Base-by-base conservation (phyloP, 2,888 invertebrate genomes). In the Arrhopalites spinosus region DNA sequence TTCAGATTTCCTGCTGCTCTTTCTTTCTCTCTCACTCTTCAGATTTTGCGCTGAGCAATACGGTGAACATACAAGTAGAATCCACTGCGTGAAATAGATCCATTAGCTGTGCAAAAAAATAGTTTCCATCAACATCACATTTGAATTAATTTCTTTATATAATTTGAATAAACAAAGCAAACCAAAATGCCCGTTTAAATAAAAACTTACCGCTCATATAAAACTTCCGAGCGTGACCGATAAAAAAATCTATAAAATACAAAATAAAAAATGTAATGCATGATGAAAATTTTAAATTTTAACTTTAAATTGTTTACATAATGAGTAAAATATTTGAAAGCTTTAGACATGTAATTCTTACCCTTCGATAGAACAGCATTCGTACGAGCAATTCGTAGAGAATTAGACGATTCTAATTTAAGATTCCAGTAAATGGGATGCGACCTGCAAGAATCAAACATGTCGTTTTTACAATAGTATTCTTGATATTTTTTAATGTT, bases 391-490 rank as follows among this genome's bases (percentile, higher is more conserved):
- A 74, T 72, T 27, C 70, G 45, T 11, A 75, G 61, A 23, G 66
- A 15, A 29, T 47, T 77, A 7, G 70, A 68, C 0, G 78, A 78
- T 36, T 80, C 79, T 45, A 78, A 30, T 64, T 77, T 73, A 23
- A 80, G 45, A 29, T 80, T 80, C 78, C 79, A 80, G 50, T 75
- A 80, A 2, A 77, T 68, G 1, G 80, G 80, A 61, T 78, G 73
- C 23, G 78, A 27, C 17, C 80, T 80, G 64, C 50, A 30, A 59
- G 61, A 76, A 15, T 47, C 27, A 7, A 8, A 45, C 25, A 17
- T 17, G 23, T 43, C 29, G 27, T 67, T 67, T n/a, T 11, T 2
- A 11, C 13, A 56, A n/a, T 56, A n/a, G n/a, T 45, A 15, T 15
- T 8, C 47, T 45, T n/a, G n/a, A n/a, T n/a, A n/a, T n/a, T n/a